Evolutionary conservation across 1,140 invertebrate species (phyloP).

Genomic region (Heliconius eleuchia): DNA sequence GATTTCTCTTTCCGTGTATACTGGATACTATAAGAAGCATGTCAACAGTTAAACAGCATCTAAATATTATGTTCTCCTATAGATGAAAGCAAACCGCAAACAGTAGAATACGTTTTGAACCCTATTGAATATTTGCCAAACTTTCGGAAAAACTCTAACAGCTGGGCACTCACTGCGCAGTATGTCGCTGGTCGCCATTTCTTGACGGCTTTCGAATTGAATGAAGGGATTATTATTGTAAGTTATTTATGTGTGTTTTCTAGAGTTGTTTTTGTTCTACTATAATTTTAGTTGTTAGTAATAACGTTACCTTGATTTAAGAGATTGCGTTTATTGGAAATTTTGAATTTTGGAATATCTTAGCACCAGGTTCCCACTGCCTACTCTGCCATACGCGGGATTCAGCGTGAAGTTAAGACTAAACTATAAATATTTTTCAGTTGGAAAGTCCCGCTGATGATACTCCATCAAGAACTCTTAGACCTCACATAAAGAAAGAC

Average conservation of each 20-base stretch:
- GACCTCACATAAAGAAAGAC: constrained; percentile 69
- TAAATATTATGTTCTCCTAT: constrained; percentile 23
- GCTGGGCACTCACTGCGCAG: constrained; percentile 69
- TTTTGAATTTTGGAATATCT: not conserved
- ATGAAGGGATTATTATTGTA: constrained; percentile 73
- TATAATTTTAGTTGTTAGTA: not conserved
- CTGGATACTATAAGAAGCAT: not conserved
- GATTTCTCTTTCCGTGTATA: too few relatives aligned
- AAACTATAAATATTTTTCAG: constrained; percentile 43
- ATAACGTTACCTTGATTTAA: too few relatives aligned
- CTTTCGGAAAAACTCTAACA: constrained; percentile 70
- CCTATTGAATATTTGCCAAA: constrained; percentile 70
- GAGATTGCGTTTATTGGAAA: too few relatives aligned
- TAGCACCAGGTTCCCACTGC: too few relatives aligned
- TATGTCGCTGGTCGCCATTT: constrained; percentile 76
- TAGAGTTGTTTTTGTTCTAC: not conserved
- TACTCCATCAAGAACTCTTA: constrained; percentile 61
- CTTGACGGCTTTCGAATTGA: constrained; percentile 71
- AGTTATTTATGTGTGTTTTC: constrained; percentile 39
- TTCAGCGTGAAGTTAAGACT: not conserved
- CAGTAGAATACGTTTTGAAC: constrained; percentile 71
- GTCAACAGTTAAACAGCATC: not conserved
- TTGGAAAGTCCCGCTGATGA: constrained; percentile 71
- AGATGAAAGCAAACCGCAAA: constrained; percentile 67
- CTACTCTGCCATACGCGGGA: not conserved